phyloP scores from a whole-genome alignment of 1,140 invertebrate species.

The Drosophila gunungcola region DNA sequence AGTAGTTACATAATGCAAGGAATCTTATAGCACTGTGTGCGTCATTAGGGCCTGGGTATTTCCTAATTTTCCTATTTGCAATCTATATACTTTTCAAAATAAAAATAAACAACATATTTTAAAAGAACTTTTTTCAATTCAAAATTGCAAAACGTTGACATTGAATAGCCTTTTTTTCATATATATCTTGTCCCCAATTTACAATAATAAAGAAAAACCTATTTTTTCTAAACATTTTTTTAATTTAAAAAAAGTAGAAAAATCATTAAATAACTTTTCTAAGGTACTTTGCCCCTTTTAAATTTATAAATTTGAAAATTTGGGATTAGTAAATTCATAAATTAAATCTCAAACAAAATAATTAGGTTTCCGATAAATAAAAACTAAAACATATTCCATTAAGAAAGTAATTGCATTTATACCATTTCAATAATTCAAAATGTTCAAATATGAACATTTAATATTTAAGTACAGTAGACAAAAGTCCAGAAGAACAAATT shows the following conservation, averaged over 20 bases:
- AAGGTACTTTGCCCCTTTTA: neutral
- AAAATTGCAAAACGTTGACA: no score
- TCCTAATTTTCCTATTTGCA: no score
- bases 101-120: no score
- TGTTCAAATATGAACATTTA: neutral
- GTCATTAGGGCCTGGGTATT: no score
- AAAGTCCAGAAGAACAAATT: conserved; percentile 95
- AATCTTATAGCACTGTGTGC: no score
- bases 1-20: no score
- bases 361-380: neutral
- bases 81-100: no score
- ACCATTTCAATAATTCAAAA: no score
- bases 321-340: neutral
- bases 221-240: neutral
- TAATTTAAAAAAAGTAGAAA: neutral
- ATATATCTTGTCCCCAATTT: conserved; percentile 4
- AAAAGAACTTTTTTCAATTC: no score
- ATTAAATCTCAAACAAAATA: neutral
- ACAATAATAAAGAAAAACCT: neutral
- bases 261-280: neutral
- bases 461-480: conserved; percentile 85
- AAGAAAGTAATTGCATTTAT: no score
- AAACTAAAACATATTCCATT: no score
- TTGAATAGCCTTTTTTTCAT: no score
- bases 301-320: neutral